Evolutionary conservation across 2,797 vertebrate genomes (phyloP).

Genomic region (Parauchenoglanis punctatus): DNA sequence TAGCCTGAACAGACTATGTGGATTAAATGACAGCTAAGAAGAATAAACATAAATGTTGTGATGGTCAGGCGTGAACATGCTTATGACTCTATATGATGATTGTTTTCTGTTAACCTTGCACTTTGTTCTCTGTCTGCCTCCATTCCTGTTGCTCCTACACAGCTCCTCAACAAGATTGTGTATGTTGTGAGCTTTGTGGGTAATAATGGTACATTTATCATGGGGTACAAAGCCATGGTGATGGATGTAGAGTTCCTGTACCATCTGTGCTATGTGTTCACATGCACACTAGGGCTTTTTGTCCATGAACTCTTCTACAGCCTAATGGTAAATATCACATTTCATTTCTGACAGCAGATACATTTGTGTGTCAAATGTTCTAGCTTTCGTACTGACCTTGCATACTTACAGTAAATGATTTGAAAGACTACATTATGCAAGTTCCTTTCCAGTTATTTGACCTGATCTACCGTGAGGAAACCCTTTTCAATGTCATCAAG

Average conservation of each 20-base stretch:
- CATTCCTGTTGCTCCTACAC: conserved; percentile 36
- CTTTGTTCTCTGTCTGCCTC: background rate
- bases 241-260: conserved; percentile 97
- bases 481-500: conserved; percentile 95
- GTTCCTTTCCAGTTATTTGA: conserved; percentile 84
- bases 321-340: conserved; percentile 81
- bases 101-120: conserved; percentile 6
- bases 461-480: conserved; percentile 96
- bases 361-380: background rate
- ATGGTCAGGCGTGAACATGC: background rate
- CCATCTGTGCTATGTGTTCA: conserved; percentile 91
- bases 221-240: conserved; percentile 94
- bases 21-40: background rate
- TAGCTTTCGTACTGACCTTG: background rate
- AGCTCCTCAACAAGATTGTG: conserved; percentile 96
- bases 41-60: background rate
- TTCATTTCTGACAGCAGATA: background rate
- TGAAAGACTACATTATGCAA: background rate
- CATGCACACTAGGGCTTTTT: conserved; percentile 90
- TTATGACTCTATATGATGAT: background rate
- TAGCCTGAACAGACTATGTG: background rate
- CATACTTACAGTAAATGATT: background rate
- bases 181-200: conserved; percentile 97
- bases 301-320: conserved; percentile 97
- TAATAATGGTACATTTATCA: conserved; percentile 96